Percentiles rank a stretch among this genome's conserved stretches.
Conservation (phyloP, 2,888 invertebrate genomes). For the Neoascia interrupta region DNA sequence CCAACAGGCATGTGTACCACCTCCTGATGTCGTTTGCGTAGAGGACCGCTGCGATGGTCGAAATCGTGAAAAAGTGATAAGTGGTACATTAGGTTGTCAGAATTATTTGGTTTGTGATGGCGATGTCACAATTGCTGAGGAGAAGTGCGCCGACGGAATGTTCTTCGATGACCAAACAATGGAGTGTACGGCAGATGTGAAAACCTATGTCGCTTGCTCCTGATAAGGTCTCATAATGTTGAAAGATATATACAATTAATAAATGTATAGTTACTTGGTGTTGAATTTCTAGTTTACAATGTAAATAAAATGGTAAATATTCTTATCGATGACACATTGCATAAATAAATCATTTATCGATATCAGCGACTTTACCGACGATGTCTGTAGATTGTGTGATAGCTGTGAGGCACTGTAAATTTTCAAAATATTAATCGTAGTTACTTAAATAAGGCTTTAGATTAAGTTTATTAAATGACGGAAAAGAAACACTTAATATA, state of each 20-base stretch:
- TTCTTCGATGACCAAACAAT: constrained; percentile 74
- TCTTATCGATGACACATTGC: background rate
- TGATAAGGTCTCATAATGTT: too few species aligned
- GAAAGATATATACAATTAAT: too few species aligned
- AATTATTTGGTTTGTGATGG: constrained; percentile 73
- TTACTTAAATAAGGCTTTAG: too few species aligned
- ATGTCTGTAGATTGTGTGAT: too few species aligned
- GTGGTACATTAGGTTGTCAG: constrained; percentile 73
- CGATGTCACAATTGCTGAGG: constrained; percentile 68
- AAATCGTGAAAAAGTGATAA: constrained; percentile 71
- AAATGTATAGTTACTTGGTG: too few species aligned
- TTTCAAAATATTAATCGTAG: too few species aligned
- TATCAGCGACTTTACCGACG: too few species aligned
- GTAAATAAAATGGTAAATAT: constrained; percentile 22
- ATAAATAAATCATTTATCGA: background rate
- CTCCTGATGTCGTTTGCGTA: constrained; percentile 71
- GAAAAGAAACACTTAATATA: too few species aligned
- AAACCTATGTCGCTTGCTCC: constrained; percentile 71
- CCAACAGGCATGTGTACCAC: constrained; percentile 68
- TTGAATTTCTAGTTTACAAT: too few species aligned
- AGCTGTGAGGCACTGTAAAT: too few species aligned
- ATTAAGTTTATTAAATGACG: too few species aligned
- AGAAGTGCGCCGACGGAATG: constrained; percentile 72
- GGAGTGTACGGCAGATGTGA: constrained; percentile 69
- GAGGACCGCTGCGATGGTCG: constrained; percentile 76